Evolutionary conservation across 1,140 invertebrate species (phyloP).

Genomic region (Palaemon carinicauda): DNA sequence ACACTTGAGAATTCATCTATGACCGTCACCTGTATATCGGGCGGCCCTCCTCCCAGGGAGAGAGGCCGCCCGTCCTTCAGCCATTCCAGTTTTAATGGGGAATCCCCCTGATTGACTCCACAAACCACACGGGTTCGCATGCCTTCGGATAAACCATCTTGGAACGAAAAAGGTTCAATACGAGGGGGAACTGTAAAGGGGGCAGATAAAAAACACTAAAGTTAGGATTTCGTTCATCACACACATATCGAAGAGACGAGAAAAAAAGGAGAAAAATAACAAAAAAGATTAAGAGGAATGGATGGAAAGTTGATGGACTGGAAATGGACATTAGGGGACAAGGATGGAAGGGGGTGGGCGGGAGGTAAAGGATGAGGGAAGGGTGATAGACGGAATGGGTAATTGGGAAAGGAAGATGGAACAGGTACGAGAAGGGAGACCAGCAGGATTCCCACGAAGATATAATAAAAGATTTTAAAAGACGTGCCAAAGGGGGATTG

Average conservation of each 20-base stretch:
- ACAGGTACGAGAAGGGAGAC: too few relatives aligned
- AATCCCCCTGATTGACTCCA: constrained; percentile 92
- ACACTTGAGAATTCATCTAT: constrained; percentile 88
- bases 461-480: too few relatives aligned
- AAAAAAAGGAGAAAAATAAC: not conserved
- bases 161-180: constrained; percentile 54
- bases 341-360: too few relatives aligned
- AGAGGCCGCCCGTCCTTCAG: constrained; percentile 75
- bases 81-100: constrained; percentile 86
- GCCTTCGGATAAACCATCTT: constrained; percentile 63
- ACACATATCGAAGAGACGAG: not conserved
- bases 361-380: too few relatives aligned
- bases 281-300: not conserved
- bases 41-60: constrained; percentile 61
- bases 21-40: constrained; percentile 71
- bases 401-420: too few relatives aligned
- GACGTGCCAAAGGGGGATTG: too few relatives aligned
- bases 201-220: constrained; percentile 44
- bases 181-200: constrained; percentile 53
- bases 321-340: not conserved
- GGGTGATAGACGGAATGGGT: too few relatives aligned
- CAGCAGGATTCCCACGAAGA: too few relatives aligned
- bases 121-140: constrained; percentile 77
- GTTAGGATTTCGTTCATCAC: constrained; percentile 36
- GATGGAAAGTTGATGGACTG: not conserved